Conservation (phyloP, 2,888 invertebrate genomes). For the Abscondita cerata region DNA sequence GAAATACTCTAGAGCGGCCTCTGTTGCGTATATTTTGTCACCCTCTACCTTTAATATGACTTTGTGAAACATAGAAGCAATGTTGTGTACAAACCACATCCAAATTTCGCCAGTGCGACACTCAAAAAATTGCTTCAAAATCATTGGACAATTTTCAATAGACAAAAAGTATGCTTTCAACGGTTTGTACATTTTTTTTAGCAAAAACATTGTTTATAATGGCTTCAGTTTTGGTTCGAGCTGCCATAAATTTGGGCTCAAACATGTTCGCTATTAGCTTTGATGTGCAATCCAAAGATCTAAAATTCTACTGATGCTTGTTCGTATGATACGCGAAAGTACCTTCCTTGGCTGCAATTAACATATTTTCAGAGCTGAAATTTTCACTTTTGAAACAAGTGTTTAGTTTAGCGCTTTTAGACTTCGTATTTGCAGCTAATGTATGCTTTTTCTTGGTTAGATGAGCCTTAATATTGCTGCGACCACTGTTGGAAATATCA, state of each 20-base stretch:
- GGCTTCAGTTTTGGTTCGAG: not conserved
- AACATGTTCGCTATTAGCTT: not conserved
- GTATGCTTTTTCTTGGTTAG: not conserved
- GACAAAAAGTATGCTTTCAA: not conserved
- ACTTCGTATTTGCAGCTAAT: too few relatives aligned
- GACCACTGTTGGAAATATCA: too few relatives aligned
- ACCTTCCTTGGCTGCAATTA: not conserved
- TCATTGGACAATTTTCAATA: not conserved
- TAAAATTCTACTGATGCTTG: not conserved
- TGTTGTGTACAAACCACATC: not conserved
- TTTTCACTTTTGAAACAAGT: too few relatives aligned
- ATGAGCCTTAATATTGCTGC: not conserved
- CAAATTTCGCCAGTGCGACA: not conserved
- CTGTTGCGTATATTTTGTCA: too few relatives aligned
- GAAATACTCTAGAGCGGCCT: not conserved
- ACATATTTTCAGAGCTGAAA: too few relatives aligned
- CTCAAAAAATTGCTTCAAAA: not conserved
- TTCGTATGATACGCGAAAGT: too few relatives aligned
- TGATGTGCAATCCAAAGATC: not conserved
- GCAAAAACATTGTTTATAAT: not conserved
- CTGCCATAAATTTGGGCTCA: too few relatives aligned
- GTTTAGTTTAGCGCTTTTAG: not conserved
- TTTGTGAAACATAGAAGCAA: not conserved
- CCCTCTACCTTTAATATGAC: not conserved
- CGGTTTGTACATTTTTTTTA: not conserved